These are phyloP conservation scores for Scomber japonicus DNA, from an alignment of 2,113 vertebrate species.

Conservation along the genomic window DNA sequence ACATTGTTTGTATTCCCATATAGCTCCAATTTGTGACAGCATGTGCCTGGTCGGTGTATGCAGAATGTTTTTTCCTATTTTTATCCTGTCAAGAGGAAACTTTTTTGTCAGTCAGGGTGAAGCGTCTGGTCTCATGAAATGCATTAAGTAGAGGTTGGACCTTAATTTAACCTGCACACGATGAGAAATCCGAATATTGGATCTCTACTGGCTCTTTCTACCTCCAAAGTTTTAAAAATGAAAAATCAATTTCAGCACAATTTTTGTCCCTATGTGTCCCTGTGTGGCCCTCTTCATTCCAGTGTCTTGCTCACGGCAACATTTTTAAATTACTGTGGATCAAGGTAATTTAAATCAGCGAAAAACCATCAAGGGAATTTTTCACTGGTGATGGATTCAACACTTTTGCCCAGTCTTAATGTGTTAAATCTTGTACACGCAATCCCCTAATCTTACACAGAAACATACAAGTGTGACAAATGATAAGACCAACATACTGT, in stretches of 20 bases:
- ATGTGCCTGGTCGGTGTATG: too few species aligned
- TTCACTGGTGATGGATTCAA: slow-evolving; percentile 18
- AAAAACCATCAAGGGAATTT: background rate
- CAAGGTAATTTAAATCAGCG: slow-evolving; percentile 39
- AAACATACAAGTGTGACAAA: background rate
- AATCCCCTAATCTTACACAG: background rate
- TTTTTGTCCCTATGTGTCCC: slow-evolving; percentile 1
- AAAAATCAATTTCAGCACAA: slow-evolving; percentile 28
- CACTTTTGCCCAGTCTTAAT: background rate
- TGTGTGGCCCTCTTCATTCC: background rate
- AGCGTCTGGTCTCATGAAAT: background rate
- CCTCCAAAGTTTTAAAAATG: slow-evolving; percentile 24
- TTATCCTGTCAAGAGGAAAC: background rate
- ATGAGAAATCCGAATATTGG: slow-evolving; percentile 22
- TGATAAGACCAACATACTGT: too few species aligned
- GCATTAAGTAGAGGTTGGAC: background rate
- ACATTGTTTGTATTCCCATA: too few species aligned
- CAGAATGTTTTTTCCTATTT: too few species aligned
- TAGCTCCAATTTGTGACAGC: too few species aligned
- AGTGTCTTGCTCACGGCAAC: slow-evolving; percentile 34
- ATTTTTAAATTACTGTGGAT: slow-evolving; percentile 52
- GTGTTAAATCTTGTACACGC: background rate
- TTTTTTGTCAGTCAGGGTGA: too few species aligned
- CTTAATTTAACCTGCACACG: slow-evolving; percentile 2
- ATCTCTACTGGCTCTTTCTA: slow-evolving; percentile 24